Base-by-base conservation (phyloP, 2,888 invertebrate species). In the Terebella lapidaria region DNA sequence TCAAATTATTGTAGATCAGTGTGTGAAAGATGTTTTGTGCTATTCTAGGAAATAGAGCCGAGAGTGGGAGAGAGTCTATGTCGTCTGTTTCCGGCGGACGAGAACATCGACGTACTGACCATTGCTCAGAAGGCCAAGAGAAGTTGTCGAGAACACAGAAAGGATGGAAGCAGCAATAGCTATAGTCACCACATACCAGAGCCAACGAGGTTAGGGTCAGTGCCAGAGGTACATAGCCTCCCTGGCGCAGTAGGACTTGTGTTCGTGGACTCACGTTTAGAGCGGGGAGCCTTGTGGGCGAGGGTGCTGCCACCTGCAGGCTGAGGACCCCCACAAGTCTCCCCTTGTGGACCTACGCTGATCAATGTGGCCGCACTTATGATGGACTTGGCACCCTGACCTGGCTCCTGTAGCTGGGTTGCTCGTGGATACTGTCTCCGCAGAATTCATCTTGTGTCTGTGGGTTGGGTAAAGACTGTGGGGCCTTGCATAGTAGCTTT, bases 31-130 rank as follows among this genome's bases (percentile, higher is more conserved):
- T 35, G n/a, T 15, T 35, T 35, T 35, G 10, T 10, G 10, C 42
- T 35, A n/a, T n/a, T 35, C 4, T 90, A 96, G 85, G 96, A 96
- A 85, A 93, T 97, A 70, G 96, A 96, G 79, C 94, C 95, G 1
- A 87, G 91, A 79, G 92, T 94, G 58, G 97, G 94, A 22, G 92
- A 93, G 80, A 93, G 94, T 79, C 83, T 97, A 61, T 97, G 94
- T 77, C 87, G 94, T 62, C 83, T 96, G 53, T 97, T 97, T 81
- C 90, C 94, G 1, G 89, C 92, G 81, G 97, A 97, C 67, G 74
- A 74, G 55, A 75, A 74, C 63, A 71, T 77, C 42, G 79, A 79
- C 66, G 66, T 79, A 47, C 70, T 69, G 58, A 70, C 74, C 52
- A 76, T 78, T 54, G 76, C 74, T n/a, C 64, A 72, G 47, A 76